Evolutionary conservation across 2,888 invertebrate genomes (phyloP).

Genomic region (Beris morrisii): DNA sequence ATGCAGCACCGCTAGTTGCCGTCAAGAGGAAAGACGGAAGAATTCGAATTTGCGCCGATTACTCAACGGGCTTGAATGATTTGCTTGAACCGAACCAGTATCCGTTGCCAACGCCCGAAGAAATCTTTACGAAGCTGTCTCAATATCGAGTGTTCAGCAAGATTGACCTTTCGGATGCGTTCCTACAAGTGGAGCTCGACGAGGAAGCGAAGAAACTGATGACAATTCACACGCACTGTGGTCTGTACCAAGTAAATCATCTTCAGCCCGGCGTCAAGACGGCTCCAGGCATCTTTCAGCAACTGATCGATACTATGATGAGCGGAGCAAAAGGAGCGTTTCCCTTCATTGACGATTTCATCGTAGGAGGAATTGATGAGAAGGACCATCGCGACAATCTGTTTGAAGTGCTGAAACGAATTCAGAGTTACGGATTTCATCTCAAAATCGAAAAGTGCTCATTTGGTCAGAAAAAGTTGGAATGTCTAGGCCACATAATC

Average conservation of each 20-base stretch:
- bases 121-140: not conserved
- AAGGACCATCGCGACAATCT: not conserved
- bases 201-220: conserved; percentile 36
- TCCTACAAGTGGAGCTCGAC: not conserved
- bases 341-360: conserved; percentile 37
- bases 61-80: conserved; percentile 41
- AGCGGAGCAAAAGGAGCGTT: not conserved
- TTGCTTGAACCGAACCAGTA: conserved; percentile 39
- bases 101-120: conserved; percentile 34
- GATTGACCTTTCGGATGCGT: conserved; percentile 35
- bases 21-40: too few relatives aligned
- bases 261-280: not conserved
- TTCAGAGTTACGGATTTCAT: too few relatives aligned
- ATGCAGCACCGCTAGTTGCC: too few relatives aligned
- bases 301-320: too few relatives aligned
- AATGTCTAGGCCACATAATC: too few relatives aligned
- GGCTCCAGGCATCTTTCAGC: not conserved
- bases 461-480: too few relatives aligned
- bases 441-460: too few relatives aligned
- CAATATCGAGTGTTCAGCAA: not conserved
- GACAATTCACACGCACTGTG: not conserved
- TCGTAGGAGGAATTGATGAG: conserved; percentile 17
- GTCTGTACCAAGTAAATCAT: conserved; percentile 35
- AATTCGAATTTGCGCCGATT: conserved; percentile 41
- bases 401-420: not conserved